Percentiles rank a stretch among this genome's conserved stretches.
phyloP scores from a whole-genome alignment of 2,888 invertebrate species.

The Dryocosmus kuriphilus region DNA sequence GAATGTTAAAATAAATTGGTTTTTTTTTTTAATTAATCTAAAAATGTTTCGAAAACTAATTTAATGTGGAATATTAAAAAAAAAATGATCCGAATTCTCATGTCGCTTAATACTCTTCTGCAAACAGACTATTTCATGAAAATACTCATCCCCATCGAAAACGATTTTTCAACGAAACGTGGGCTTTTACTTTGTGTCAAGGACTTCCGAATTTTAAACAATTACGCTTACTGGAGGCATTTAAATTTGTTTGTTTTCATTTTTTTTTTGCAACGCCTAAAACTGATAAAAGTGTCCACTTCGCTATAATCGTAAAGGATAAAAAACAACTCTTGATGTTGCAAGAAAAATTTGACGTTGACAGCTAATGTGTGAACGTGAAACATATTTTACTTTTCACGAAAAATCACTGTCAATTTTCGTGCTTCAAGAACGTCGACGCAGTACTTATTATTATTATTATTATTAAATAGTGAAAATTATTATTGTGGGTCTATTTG shows the following conservation, averaged over 20 bases:
- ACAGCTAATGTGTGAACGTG: constrained; percentile 33
- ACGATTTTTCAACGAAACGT: constrained; percentile 15
- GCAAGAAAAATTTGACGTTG: constrained; percentile 30
- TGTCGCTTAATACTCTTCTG: neutral
- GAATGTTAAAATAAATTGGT: neutral
- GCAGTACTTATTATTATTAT: constrained; percentile 39
- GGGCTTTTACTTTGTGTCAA: constrained; percentile 16
- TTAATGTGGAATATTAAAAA: neutral
- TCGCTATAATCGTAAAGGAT: constrained; percentile 18
- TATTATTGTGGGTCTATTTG: constrained; percentile 9
- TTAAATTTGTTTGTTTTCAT: constrained; percentile 23
- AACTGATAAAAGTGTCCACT: constrained; percentile 30
- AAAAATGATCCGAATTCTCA: neutral
- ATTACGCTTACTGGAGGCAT: constrained; percentile 29
- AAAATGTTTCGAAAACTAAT: neutral
- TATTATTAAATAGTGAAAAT: constrained; percentile 26
- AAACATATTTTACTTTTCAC: constrained; percentile 20
- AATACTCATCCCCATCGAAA: constrained; percentile 20
- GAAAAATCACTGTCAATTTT: constrained; percentile 29
- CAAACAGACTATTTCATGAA: constrained; percentile 10
- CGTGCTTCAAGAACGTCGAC: constrained; percentile 29
- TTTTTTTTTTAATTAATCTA: neutral
- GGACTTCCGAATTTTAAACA: constrained; percentile 22
- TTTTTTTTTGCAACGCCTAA: constrained; percentile 9
- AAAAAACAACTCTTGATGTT: constrained; percentile 26